Conservation (phyloP, 2,888 invertebrate species). For the Caradrina kadenii region DNA sequence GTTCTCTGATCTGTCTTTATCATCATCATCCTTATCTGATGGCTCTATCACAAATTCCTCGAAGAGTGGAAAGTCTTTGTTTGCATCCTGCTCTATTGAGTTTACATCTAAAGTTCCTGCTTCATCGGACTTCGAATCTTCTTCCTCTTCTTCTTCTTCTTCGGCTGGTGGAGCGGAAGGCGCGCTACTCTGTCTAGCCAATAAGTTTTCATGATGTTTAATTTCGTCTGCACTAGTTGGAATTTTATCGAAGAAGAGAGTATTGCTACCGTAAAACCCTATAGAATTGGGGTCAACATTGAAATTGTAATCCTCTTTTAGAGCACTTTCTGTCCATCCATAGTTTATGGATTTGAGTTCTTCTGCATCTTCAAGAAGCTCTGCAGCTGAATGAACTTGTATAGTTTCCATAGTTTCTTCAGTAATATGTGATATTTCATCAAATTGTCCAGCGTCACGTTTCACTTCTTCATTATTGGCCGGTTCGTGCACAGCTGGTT, state of each 20-base stretch:
- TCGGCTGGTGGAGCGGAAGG: slow-evolving; percentile 81
- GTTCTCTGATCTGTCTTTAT: slow-evolving; percentile 76
- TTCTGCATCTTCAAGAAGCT: slow-evolving; percentile 73
- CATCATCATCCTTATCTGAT: slow-evolving; percentile 83
- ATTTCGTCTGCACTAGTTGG: slow-evolving; percentile 81
- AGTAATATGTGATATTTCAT: slow-evolving; percentile 79
- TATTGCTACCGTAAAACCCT: slow-evolving; percentile 75
- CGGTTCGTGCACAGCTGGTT: slow-evolving; percentile 46
- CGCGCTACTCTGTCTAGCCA: slow-evolving; percentile 74
- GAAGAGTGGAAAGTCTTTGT: slow-evolving; percentile 82
- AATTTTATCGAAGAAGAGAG: slow-evolving; percentile 76
- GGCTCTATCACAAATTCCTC: slow-evolving; percentile 85
- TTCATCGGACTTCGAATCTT: slow-evolving; percentile 82
- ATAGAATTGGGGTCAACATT: slow-evolving; percentile 70
- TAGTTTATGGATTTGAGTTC: slow-evolving; percentile 65
- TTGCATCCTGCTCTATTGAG: slow-evolving; percentile 86
- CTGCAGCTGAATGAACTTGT: slow-evolving; percentile 77
- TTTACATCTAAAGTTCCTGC: slow-evolving; percentile 82
- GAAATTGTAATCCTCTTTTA: slow-evolving; percentile 70
- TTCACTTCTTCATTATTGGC: slow-evolving; percentile 38
- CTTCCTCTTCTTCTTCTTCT: slow-evolving; percentile 84
- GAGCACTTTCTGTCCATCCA: slow-evolving; percentile 73
- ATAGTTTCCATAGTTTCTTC: slow-evolving; percentile 83
- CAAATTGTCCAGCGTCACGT: slow-evolving; percentile 54
- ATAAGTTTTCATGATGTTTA: slow-evolving; percentile 74